These are phyloP conservation scores for Eurytoma californica DNA, from an alignment of 2,888 invertebrate genomes.

Conservation along the genomic window DNA sequence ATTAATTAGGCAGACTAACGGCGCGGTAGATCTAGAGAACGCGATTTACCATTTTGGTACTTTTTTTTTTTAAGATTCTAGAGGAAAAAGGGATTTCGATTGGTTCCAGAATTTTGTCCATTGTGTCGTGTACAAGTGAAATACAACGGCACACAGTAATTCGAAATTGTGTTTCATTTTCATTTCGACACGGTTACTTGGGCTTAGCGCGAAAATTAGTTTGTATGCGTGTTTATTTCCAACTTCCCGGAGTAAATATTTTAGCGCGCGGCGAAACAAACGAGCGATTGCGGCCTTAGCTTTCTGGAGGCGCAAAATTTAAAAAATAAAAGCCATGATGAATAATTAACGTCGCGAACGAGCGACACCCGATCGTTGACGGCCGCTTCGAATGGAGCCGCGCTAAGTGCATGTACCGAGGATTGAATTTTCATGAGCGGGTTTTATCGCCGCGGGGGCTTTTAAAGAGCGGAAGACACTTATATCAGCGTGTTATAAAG, in stretches of 20 bases:
- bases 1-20: not conserved
- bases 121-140: no score
- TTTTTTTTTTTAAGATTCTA: no score
- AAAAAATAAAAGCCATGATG: not conserved
- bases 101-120: no score
- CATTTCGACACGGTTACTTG: no score
- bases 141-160: no score
- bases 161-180: no score
- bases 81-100: no score
- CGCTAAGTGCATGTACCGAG: not conserved
- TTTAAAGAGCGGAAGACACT: not conserved
- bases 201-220: no score
- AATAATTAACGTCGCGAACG: not conserved
- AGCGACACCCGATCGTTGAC: not conserved
- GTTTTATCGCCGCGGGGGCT: not conserved
- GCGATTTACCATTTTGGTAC: no score
- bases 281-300: not conserved
- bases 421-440: constrained; percentile 27
- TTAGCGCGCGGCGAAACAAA: not conserved
- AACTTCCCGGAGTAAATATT: no score
- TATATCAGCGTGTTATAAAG: not conserved
- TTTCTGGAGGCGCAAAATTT: not conserved
- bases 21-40: no score
- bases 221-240: no score
- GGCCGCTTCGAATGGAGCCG: not conserved